Percentiles rank a stretch among this genome's conserved stretches.
Evolutionary conservation across 23 tunicate genomes (phyloP).

Genomic region (Ciona savignyi): DNA sequence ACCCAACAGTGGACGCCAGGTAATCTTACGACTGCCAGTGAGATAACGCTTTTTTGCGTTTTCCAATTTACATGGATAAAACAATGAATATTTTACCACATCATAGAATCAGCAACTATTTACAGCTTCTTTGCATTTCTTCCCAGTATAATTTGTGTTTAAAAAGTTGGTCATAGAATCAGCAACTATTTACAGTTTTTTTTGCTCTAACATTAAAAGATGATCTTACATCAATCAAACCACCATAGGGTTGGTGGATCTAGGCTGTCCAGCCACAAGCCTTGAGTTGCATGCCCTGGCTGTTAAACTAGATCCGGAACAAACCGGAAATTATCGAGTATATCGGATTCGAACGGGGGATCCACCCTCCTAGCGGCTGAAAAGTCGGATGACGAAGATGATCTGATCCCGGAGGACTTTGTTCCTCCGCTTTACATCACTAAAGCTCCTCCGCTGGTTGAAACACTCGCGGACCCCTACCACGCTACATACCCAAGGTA

Average conservation of each 20-base stretch:
- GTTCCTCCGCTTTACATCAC: constrained; percentile 16
- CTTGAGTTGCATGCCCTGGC: constrained; percentile 47
- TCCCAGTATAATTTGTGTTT: too few relatives aligned
- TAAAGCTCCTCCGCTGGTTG: constrained; percentile 15
- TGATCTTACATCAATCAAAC: too few relatives aligned
- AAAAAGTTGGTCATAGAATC: too few relatives aligned
- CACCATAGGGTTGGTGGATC: constrained; percentile 48
- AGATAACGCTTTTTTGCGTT: too few relatives aligned
- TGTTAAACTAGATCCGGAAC: constrained; percentile 60
- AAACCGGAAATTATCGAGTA: constrained; percentile 61
- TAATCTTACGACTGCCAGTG: too few relatives aligned
- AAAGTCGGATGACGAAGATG: constrained; percentile 12
- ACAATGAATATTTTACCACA: too few relatives aligned
- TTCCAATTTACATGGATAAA: too few relatives aligned
- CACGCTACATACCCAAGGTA: constrained; percentile 43
- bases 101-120: too few relatives aligned
- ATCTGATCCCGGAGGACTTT: constrained; percentile 40
- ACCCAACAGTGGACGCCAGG: too few relatives aligned
- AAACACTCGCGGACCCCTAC: constrained; percentile 33
- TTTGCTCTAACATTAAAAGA: too few relatives aligned
- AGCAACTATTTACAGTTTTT: too few relatives aligned
- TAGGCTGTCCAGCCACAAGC: constrained; percentile 56
- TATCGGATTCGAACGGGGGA: constrained; percentile 52
- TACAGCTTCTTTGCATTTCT: too few relatives aligned
- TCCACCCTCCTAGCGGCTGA: constrained; percentile 21